Percentiles rank a stretch among this genome's conserved stretches.
phyloP scores from a whole-genome alignment of 2,797 vertebrate species.

The Apogon talboti region DNA sequence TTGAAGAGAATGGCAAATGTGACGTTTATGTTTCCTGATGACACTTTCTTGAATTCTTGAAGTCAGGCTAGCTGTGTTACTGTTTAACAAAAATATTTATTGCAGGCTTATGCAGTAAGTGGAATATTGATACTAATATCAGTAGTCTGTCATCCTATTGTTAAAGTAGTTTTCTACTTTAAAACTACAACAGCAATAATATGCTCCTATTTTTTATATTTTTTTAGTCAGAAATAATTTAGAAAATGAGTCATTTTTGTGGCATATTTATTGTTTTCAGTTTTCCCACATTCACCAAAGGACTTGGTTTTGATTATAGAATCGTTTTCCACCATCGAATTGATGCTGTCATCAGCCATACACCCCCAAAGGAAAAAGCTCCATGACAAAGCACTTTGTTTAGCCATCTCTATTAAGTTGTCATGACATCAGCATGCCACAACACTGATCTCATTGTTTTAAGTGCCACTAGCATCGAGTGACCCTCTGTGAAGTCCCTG shows the following conservation, averaged over 20 bases:
- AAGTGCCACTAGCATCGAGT: slow-evolving; percentile 65
- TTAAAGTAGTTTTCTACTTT: neutral
- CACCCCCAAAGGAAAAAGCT: slow-evolving; percentile 71
- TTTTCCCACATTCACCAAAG: slow-evolving; percentile 49
- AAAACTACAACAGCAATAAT: slow-evolving; percentile 17
- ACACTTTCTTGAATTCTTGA: slow-evolving; percentile 12
- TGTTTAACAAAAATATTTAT: slow-evolving; percentile 15
- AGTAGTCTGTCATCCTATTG: neutral
- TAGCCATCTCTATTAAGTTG: slow-evolving; percentile 51
- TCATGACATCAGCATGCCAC: slow-evolving; percentile 65
- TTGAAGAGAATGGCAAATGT: slow-evolving; percentile 33
- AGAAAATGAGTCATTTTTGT: slow-evolving; percentile 4
- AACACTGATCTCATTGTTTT: slow-evolving; percentile 84
- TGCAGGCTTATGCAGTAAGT: slow-evolving; percentile 7
- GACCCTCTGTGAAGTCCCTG: slow-evolving; percentile 69
- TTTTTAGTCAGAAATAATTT: neutral
- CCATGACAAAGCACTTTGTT: slow-evolving; percentile 79
- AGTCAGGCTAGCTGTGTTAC: slow-evolving; percentile 9
- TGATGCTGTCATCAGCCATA: slow-evolving; percentile 58
- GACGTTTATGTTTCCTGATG: slow-evolving; percentile 34
- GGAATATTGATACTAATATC: neutral
- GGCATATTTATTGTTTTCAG: neutral
- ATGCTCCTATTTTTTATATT: slow-evolving; percentile 11
- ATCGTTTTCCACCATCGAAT: slow-evolving; percentile 53
- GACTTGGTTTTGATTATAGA: slow-evolving; percentile 37